These are phyloP conservation scores for Camponotus pennsylvanicus DNA, from an alignment of 1,140 invertebrate species.

Conservation along the genomic window DNA sequence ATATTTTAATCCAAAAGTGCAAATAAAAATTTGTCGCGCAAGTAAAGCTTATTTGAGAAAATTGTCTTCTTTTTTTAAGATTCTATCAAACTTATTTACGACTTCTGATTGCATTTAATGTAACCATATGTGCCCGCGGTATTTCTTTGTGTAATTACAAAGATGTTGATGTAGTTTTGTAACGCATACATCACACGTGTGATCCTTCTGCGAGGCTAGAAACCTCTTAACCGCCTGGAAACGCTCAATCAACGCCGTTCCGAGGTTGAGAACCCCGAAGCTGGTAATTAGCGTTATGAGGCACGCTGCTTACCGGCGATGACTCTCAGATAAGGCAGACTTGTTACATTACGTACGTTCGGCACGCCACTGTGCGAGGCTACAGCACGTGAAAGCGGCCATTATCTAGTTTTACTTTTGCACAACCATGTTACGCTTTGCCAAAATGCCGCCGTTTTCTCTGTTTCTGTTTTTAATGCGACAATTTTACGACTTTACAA, in stretches of 20 bases:
- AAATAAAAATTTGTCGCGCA: not conserved
- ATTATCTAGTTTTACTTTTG: constrained; percentile 84
- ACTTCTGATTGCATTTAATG: constrained; percentile 40
- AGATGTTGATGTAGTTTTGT: constrained; percentile 55
- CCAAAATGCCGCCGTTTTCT: constrained; percentile 42
- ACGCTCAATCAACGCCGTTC: constrained; percentile 53
- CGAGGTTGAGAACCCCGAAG: constrained; percentile 76
- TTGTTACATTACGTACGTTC: constrained; percentile 81
- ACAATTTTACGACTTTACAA: too few relatives aligned
- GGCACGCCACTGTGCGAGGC: constrained; percentile 78
- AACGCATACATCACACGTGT: constrained; percentile 45
- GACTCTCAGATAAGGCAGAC: constrained; percentile 81
- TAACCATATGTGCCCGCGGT: not conserved
- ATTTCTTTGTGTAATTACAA: constrained; percentile 39
- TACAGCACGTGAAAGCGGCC: constrained; percentile 84
- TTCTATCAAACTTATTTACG: not conserved
- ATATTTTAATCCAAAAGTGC: not conserved
- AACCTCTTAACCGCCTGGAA: constrained; percentile 58
- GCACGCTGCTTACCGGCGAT: constrained; percentile 80
- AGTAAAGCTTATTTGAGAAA: not conserved
- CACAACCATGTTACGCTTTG: constrained; percentile 75
- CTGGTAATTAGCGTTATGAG: constrained; percentile 85
- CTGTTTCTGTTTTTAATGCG: too few relatives aligned
- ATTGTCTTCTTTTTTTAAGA: not conserved
- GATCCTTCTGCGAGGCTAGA: constrained; percentile 37